A percentile compares a stretch with the other conserved stretches of the same genome.
These are phyloP conservation scores for Potamarius usumacintae DNA, from an alignment of 2,113 vertebrate species.

Conservation along the genomic window DNA sequence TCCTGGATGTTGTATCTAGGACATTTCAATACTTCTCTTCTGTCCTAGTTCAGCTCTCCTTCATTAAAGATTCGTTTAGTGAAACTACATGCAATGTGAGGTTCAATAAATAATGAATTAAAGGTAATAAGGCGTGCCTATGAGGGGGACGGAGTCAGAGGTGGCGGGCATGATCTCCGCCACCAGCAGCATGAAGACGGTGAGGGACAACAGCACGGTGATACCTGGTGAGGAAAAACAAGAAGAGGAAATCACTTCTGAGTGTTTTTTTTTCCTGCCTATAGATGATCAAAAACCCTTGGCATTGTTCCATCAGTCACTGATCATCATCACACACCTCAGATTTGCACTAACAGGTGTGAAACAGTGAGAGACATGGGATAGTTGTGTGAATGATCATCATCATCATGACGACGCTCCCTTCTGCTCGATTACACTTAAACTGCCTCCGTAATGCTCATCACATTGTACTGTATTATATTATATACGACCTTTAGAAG, in stretches of 20 bases:
- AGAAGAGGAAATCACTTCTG: not conserved
- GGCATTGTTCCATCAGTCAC: too few relatives aligned
- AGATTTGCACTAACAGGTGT: not conserved
- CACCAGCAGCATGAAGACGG: slow-evolving; percentile 89
- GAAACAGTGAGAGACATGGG: too few relatives aligned
- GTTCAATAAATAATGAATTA: not conserved
- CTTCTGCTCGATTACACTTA: too few relatives aligned
- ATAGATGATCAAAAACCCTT: not conserved
- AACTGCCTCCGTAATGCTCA: not conserved
- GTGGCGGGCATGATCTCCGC: slow-evolving; percentile 93
- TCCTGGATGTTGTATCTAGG: not conserved
- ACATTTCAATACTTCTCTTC: not conserved
- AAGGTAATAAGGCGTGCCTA: slow-evolving; percentile 70
- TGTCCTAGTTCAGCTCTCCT: not conserved
- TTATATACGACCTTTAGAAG: not conserved
- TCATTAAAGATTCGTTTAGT: not conserved
- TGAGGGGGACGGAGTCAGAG: slow-evolving; percentile 88
- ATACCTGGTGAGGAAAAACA: slow-evolving; percentile 72
- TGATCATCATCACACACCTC: too few relatives aligned
- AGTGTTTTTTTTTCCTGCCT: not conserved
- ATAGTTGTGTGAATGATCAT: too few relatives aligned
- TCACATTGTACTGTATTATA: not conserved
- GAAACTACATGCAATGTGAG: not conserved
- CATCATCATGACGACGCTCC: too few relatives aligned
- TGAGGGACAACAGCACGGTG: slow-evolving; percentile 88